Base-by-base conservation (phyloP, 1,140 invertebrate genomes). In the Mactra quadrangularis region DNA sequence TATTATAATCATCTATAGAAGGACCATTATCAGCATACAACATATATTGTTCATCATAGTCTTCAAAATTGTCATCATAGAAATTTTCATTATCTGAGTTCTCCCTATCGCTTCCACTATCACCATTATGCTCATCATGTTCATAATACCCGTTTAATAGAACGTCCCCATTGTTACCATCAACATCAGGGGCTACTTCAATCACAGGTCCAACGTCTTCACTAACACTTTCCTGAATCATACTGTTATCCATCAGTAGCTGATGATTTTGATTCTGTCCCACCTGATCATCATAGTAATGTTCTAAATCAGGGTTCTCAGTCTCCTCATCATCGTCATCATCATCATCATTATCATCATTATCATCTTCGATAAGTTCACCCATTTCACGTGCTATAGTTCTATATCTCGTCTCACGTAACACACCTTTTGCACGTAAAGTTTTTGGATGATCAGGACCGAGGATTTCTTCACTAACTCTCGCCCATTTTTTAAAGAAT, bases 401-500 rank as follows among this genome's bases (percentile, higher is more conserved):
- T 35, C 86, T 72, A 85, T 92, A 92, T 17, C 90, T 79, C 22
- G 87, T 87, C 85, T 93, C 92, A 17, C 89, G 52, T 29, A 93
- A 85, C 15, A 93, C 91, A 35, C 90, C 90, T 83, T 90, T 92
- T 4, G 91, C 92, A 13, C 92, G 87, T 35, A 89, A 78, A 19
- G 92, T 92, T 70, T 93, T 93, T 29, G 91, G 91, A 59, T 93
- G 91, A 22, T 91, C 89, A 13, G 91, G 91, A 1, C 92, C 92
- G 11, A 92, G 88, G 35, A 93, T 90, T 74, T 91, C 89, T 76
- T 92, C 91, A 86, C 90, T 92, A 31, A 92, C 89, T n/a, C 87
- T 55, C 4, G 92, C 92, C 91, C 91, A 92, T 50, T 91, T 91
- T 83, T 90, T 92, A 87, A 93, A 93, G 76, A 91, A 93, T 71